Conservation (phyloP, 2,113 vertebrate species). For the Anas platyrhynchos region DNA sequence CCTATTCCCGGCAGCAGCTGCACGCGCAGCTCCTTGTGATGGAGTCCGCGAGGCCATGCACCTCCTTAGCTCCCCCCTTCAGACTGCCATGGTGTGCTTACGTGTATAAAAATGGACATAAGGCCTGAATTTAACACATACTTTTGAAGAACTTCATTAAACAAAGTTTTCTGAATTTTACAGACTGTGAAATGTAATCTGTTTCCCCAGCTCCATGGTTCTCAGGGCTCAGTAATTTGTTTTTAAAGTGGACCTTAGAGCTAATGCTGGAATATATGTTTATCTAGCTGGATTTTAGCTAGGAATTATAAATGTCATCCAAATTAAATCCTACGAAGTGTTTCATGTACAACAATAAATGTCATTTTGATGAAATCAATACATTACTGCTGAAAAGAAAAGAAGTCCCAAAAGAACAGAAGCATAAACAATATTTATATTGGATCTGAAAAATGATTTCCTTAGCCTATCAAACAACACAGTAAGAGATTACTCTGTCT, state of each 20-base stretch:
- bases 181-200: not conserved
- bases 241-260: not conserved
- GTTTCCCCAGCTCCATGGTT: not conserved
- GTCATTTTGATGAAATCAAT: not conserved
- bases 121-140: not conserved
- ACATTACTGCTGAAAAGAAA: not conserved
- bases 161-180: not conserved
- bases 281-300: not conserved
- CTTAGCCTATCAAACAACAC: not conserved
- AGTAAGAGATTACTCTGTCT: not conserved
- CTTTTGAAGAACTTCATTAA: not conserved
- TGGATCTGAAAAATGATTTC: not conserved
- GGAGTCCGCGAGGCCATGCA: too few relatives aligned
- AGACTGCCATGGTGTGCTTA: not conserved
- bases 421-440: not conserved
- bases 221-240: not conserved
- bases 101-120: not conserved
- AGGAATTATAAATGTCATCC: not conserved
- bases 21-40: not conserved
- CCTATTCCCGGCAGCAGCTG: not conserved
- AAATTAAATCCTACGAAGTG: not conserved
- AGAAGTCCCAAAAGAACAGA: not conserved
- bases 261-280: not conserved
- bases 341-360: accelerated
- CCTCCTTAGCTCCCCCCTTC: not conserved